Evolutionary conservation across 53 echinoderm and acorn worm species (phyloP), one percentile per base, ranked within the genome.

Genomic region (Antedon mediterranea): DNA sequence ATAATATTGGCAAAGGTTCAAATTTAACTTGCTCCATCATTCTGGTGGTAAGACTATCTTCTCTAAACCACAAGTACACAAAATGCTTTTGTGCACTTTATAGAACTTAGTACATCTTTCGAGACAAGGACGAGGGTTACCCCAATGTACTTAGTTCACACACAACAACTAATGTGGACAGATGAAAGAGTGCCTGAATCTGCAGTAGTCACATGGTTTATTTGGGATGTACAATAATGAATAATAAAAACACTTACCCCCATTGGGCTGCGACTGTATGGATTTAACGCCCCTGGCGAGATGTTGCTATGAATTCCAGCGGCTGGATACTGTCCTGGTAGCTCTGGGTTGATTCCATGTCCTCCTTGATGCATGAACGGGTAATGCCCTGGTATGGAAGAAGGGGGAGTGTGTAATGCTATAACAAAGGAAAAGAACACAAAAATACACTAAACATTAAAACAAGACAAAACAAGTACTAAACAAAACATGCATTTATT

Each of bases 301-400:
- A 92, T 90, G 83, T 93, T 98, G 81, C 86, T 89, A 43, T 89
- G 92, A 20, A 98, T 82, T 29, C 90, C 92, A 28, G 92, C 82
- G 20, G 89, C 93, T 31, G 88, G 84, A 80, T 92, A 92, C 9
- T 89, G 92, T 77, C 89, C 88, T 34, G 83, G 85, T 75, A 93
- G 78, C 37, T 92, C 98, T 41, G 85, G 89, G 84, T 93, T 93
- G 71, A 86, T 82, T 30, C 34, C 83, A 83, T 87, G 90, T 13
- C 87, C 84, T 72, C 79, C 82, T 15, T 8, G 57, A 57, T 57
- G 57, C 80, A 92, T 89, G 82, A 89, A 92, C 18, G 89, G 90
- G 79, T 86, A 86, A 34, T 84, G 78, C 33, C 84, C 87, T 87
- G 83, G 15, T 33, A 76, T 76, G 29, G 76, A 33, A 33, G 76